These are phyloP conservation scores for Ectropis crepuscularia DNA, from an alignment of 2,888 invertebrate species.

Conservation along the genomic window DNA sequence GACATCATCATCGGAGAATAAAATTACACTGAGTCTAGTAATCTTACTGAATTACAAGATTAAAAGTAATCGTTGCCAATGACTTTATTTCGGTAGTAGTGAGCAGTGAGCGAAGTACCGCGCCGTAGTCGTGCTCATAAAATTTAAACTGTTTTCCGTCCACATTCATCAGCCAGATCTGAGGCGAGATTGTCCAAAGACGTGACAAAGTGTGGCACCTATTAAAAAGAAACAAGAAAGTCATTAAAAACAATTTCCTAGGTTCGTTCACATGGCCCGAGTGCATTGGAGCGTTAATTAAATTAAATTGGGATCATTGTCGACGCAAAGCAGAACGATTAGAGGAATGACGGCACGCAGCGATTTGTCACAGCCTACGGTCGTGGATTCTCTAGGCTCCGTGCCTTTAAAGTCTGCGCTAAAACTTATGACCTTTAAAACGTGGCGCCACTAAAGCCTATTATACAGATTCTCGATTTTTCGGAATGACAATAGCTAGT, in stretches of 20 bases:
- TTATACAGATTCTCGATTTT: no score
- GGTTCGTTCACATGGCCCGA: constrained; percentile 60
- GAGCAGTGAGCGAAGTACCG: constrained; percentile 4
- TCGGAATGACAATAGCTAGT: no score
- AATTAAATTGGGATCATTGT: constrained; percentile 75
- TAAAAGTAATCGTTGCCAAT: not conserved
- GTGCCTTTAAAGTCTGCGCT: constrained; percentile 17
- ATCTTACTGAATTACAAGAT: no score
- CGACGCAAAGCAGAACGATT: constrained; percentile 66
- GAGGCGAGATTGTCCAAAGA: constrained; percentile 40
- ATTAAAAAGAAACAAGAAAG: constrained; percentile 46
- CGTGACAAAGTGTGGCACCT: constrained; percentile 44
- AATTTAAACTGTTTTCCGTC: constrained; percentile 35
- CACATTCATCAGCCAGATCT: constrained; percentile 41
- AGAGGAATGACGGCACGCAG: constrained; percentile 68
- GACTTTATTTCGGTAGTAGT: constrained; percentile 4
- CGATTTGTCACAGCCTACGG: constrained; percentile 75
- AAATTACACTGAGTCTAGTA: no score
- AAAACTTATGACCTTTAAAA: no score
- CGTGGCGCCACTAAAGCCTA: no score
- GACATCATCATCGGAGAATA: no score
- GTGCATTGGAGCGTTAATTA: constrained; percentile 74
- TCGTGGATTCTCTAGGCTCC: constrained; percentile 50
- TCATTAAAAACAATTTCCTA: constrained; percentile 44
- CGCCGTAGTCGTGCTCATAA: constrained; percentile 31